Conservation (phyloP, 2,797 vertebrate species). For the Paratrypauchen microcephalus region DNA sequence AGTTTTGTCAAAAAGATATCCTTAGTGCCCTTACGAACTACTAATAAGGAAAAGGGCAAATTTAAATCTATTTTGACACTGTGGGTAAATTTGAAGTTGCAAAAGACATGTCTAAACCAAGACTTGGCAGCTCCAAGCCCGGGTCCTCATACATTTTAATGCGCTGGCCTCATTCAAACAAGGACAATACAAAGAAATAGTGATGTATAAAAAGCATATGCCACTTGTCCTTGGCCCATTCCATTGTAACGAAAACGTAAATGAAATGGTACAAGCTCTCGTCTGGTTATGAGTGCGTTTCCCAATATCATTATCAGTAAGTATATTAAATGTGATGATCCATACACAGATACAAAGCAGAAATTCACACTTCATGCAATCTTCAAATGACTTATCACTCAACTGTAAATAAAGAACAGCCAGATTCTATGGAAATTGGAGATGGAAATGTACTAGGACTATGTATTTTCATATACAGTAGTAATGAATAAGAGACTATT, state of each 20-base stretch:
- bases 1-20: background rate
- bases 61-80: background rate
- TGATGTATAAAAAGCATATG: background rate
- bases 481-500: too few relatives aligned
- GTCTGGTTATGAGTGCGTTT: background rate
- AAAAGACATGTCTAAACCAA: constrained; percentile 1
- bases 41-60: background rate
- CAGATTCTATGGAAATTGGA: background rate
- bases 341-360: background rate
- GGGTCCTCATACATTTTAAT: background rate
- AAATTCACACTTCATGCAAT: background rate
- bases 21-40: background rate
- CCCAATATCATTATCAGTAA: background rate
- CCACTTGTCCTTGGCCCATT: background rate
- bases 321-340: background rate
- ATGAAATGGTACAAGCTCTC: background rate
- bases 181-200: background rate
- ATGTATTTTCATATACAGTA: too few relatives aligned
- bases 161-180: background rate
- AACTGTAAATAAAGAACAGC: background rate
- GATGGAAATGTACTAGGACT: background rate
- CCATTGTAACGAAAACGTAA: too few relatives aligned
- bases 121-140: background rate
- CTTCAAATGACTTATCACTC: background rate
- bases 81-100: background rate